A percentile compares a stretch with the other conserved stretches of the same genome.
Conservation (phyloP, 2,888 invertebrate genomes). For the Orchestes rusci region DNA sequence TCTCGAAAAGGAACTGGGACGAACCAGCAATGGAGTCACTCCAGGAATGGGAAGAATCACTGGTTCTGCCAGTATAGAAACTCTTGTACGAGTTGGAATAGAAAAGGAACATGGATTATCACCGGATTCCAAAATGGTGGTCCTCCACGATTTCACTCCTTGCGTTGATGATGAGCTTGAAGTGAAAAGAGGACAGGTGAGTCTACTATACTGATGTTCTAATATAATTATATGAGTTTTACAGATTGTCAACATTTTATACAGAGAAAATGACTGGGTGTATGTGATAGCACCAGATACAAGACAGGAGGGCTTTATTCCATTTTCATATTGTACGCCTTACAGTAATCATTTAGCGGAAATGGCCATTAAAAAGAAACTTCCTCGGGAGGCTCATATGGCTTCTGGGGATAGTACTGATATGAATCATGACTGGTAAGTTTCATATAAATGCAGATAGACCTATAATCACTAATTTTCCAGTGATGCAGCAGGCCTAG, state of each 20-base stretch:
- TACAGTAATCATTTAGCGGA: slow-evolving; percentile 73
- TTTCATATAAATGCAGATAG: slow-evolving; percentile 3
- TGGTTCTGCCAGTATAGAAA: slow-evolving; percentile 90
- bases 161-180: slow-evolving; percentile 93
- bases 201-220: slow-evolving; percentile 18
- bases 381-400: slow-evolving; percentile 60
- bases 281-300: slow-evolving; percentile 90
- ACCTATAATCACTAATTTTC: slow-evolving; percentile 1
- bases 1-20: slow-evolving; percentile 65
- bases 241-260: slow-evolving; percentile 84
- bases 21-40: slow-evolving; percentile 59
- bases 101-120: slow-evolving; percentile 89
- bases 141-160: slow-evolving; percentile 88
- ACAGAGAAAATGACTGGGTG: slow-evolving; percentile 95
- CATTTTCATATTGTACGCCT: slow-evolving; percentile 88
- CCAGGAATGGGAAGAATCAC: slow-evolving; percentile 89
- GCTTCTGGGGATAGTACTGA: slow-evolving; percentile 52
- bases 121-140: slow-evolving; percentile 92
- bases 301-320: slow-evolving; percentile 88
- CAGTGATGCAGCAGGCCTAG: slow-evolving; percentile 43
- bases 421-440: slow-evolving; percentile 52
- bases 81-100: slow-evolving; percentile 79
- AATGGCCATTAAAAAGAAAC: slow-evolving; percentile 77
- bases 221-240: slow-evolving; percentile 3
- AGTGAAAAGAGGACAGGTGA: slow-evolving; percentile 75